Conservation (phyloP, 2,888 invertebrate species). For the Diarsia dahlii region DNA sequence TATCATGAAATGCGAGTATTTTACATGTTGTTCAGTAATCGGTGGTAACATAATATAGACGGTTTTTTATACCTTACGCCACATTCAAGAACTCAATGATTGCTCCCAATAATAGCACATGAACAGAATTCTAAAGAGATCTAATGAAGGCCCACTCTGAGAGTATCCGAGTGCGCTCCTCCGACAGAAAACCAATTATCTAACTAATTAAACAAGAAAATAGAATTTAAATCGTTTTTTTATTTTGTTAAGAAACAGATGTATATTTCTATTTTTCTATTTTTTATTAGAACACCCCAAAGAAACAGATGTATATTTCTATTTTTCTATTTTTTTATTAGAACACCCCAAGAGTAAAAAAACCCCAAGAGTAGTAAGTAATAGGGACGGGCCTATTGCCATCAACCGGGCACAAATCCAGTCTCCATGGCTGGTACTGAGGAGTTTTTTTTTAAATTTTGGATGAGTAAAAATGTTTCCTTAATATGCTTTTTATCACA, state of each 20-base stretch:
- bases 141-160: conserved; percentile 33
- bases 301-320: neutral
- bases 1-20: too few relatives aligned
- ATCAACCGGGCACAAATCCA: too few relatives aligned
- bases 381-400: too few relatives aligned
- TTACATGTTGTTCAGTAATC: neutral
- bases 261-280: neutral
- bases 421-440: too few relatives aligned
- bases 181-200: conserved; percentile 45
- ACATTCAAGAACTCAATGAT: conserved; percentile 37
- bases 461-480: too few relatives aligned
- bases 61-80: conserved; percentile 9
- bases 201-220: conserved; percentile 43
- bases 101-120: conserved; percentile 31
- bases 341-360: neutral
- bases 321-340: neutral
- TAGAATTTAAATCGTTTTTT: conserved; percentile 21
- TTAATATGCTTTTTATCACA: too few relatives aligned
- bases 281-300: neutral
- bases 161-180: conserved; percentile 7
- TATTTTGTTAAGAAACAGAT: neutral
- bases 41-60: neutral
- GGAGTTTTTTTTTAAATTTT: too few relatives aligned
- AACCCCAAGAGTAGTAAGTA: too few relatives aligned
- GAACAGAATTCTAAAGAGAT: conserved; percentile 48